A percentile compares a stretch with the other conserved stretches of the same genome.
These are phyloP conservation scores for Squalus acanthias DNA, from an alignment of 2,797 vertebrate species.

Conservation along the genomic window DNA sequence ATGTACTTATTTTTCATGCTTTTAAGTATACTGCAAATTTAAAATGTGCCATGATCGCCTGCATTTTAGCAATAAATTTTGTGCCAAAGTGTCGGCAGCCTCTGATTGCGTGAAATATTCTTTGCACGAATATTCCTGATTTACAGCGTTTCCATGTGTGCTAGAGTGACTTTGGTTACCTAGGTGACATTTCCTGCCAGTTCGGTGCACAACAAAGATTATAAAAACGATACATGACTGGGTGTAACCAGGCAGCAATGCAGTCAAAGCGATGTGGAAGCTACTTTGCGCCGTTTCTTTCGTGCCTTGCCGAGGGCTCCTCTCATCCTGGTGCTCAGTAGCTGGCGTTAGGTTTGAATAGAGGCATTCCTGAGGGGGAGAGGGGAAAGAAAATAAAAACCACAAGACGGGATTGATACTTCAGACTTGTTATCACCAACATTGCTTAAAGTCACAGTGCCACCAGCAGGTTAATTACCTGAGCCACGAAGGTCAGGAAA, in stretches of 20 bases:
- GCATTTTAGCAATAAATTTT: neutral
- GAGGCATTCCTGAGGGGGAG: neutral
- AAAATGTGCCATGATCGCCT: neutral
- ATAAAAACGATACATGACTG: neutral
- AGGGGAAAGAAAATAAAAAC: neutral
- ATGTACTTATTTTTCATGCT: neutral
- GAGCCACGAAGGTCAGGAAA: neutral
- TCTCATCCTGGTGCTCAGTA: too few relatives aligned
- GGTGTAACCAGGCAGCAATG: neutral
- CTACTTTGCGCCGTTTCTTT: neutral
- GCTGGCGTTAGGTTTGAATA: neutral
- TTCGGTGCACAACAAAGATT: neutral
- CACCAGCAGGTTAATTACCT: neutral
- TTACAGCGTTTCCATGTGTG: neutral
- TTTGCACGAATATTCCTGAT: neutral
- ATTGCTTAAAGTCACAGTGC: neutral
- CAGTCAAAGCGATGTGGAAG: neutral
- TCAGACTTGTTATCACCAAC: neutral
- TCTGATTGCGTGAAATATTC: neutral
- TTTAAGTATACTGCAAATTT: neutral
- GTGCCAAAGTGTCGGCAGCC: neutral
- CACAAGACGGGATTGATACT: neutral
- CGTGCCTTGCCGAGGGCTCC: too few relatives aligned
- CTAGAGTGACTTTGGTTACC: neutral
- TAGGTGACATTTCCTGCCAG: neutral